A percentile compares a stretch with the other conserved stretches of the same genome.
phyloP scores from a whole-genome alignment of 1,140 invertebrate genomes.

The Mercenaria mercenaria region DNA sequence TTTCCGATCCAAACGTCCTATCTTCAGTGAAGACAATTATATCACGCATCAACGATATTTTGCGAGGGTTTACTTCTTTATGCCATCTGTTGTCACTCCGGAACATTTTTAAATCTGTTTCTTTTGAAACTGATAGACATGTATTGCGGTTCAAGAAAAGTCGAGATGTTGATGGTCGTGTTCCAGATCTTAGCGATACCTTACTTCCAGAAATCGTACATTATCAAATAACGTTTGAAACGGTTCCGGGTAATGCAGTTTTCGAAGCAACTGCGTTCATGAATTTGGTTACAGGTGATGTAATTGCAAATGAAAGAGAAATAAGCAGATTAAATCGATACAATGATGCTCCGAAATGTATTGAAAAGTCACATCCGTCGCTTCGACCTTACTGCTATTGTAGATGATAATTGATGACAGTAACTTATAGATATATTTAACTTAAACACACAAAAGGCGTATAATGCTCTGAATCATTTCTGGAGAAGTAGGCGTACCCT shows the following conservation, averaged over 20 bases:
- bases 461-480: too few species aligned
- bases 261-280: constrained; percentile 92
- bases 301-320: constrained; percentile 90
- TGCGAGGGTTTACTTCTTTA: constrained; percentile 75
- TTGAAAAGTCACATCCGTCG: constrained; percentile 85
- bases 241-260: constrained; percentile 91
- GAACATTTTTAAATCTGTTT: constrained; percentile 87
- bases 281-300: constrained; percentile 88
- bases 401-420: too few species aligned
- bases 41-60: constrained; percentile 89
- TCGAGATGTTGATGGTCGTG: constrained; percentile 90
- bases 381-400: constrained; percentile 80
- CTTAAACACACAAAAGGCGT: too few species aligned
- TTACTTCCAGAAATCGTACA: constrained; percentile 56
- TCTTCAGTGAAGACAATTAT: constrained; percentile 87
- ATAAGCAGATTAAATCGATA: constrained; percentile 96
- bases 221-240: constrained; percentile 89
- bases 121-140: constrained; percentile 89
- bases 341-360: constrained; percentile 91
- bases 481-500: too few species aligned
- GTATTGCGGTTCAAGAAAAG: constrained; percentile 92
- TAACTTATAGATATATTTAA: too few species aligned
- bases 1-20: constrained; percentile 35
- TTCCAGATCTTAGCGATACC: constrained; percentile 89
- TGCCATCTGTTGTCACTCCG: constrained; percentile 63